Percentiles rank a stretch among this genome's conserved stretches.
Evolutionary conservation across 2,113 vertebrate species (phyloP).

Genomic region (Corydoras sp.): DNA sequence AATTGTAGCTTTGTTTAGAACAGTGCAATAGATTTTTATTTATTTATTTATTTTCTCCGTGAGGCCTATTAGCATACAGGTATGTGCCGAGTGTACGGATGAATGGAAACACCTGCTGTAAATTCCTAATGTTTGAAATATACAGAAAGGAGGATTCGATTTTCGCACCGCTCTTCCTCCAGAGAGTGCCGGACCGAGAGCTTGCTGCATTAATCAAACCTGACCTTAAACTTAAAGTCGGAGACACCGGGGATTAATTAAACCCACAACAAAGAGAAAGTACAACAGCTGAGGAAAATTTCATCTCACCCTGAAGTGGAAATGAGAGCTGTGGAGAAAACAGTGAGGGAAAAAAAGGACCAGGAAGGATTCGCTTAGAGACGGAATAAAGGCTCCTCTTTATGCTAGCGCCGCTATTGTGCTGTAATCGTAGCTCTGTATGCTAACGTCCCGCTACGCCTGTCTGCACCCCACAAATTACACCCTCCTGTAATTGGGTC

Average conservation of each 20-base stretch:
- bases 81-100: not conserved
- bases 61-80: not conserved
- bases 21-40: too few relatives aligned
- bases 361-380: not conserved
- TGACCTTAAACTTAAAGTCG: slow-evolving; percentile 26
- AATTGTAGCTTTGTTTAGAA: not conserved
- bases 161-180: not conserved
- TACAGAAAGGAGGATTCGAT: not conserved
- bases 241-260: slow-evolving; percentile 39
- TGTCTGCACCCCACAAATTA: not conserved
- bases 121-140: not conserved
- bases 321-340: slow-evolving; percentile 38
- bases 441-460: not conserved
- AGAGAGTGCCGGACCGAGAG: slow-evolving; percentile 1
- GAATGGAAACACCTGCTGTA: not conserved
- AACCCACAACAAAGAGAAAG: slow-evolving; percentile 26
- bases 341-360: slow-evolving; percentile 2
- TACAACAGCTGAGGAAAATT: slow-evolving; percentile 43
- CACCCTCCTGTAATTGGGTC: not conserved
- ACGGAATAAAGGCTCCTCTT: not conserved
- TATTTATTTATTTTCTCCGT: too few relatives aligned
- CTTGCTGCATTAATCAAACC: slow-evolving; percentile 19
- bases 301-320: slow-evolving; percentile 45
- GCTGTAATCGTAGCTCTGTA: slow-evolving; percentile 6
- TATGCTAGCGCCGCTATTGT: not conserved